These are phyloP conservation scores for Arremon brunneinucha DNA, from an alignment of 2,797 vertebrate species.

Conservation along the genomic window DNA sequence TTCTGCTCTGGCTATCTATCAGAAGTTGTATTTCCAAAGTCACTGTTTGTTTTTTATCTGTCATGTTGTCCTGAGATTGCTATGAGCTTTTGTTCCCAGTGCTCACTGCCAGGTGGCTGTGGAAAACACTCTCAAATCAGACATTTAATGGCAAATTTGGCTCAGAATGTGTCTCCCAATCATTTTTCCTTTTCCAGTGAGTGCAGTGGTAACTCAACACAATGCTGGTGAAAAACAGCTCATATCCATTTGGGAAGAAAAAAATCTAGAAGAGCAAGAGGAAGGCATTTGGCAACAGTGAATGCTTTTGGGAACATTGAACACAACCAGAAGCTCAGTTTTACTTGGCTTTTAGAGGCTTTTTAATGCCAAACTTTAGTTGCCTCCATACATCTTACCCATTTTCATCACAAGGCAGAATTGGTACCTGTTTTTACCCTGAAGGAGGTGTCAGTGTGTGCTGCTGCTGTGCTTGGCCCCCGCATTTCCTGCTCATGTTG, in stretches of 20 bases:
- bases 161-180: neutral
- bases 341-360: neutral
- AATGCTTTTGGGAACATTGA: neutral
- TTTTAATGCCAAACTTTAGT: neutral
- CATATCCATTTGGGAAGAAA: neutral
- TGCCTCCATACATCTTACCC: neutral
- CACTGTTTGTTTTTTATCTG: neutral
- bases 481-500: accelerated
- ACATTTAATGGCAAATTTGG: neutral
- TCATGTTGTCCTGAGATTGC: neutral
- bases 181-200: neutral
- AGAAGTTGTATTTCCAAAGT: neutral
- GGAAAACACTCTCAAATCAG: neutral
- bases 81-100: neutral
- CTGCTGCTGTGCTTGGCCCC: neutral
- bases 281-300: neutral
- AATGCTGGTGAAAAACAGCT: neutral
- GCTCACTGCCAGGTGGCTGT: neutral
- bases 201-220: neutral
- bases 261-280: neutral
- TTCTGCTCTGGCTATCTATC: neutral
- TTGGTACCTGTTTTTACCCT: neutral
- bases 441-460: neutral
- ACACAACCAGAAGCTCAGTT: neutral
- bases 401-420: neutral